Evolutionary conservation across 2,888 invertebrate species (phyloP), one percentile per base, ranked within the genome.

Genomic region (Agonopterix subpropinquella): DNA sequence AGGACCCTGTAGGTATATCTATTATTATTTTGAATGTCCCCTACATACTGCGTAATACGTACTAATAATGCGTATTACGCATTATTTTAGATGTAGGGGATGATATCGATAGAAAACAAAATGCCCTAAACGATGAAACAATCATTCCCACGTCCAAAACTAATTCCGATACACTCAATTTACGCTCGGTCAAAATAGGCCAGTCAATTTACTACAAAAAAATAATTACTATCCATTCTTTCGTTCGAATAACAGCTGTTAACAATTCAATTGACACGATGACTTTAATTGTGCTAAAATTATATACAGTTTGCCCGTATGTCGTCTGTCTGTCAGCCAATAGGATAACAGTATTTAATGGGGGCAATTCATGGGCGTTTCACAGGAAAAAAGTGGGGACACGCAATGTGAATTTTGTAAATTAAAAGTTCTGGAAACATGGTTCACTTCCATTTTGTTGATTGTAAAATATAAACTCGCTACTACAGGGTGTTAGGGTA

Each of bases 211-310:
- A 13, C 9, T 41, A 41, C 41, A 8, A n/a, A 13, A 11, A 11
- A n/a, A 11, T n/a, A 13, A 41, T 41, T 41, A 28, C 28, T 28
- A 28, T 7, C 28, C 28, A 28, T 5, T 28, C 11, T 39, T 41
- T 35, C 42, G 8, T 7, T 10, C 10, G 35, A 47, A 47, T 18
- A 42, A 41, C 47, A 47, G 47, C 47, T 47, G 47, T 42, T 8
- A n/a, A 18, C 39, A 18, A 41, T 47, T 47, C 45, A 45, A 47
- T 42, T 11, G 45, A 4, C 15, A 10, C 13, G 9, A 47, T 41
- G 41, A 35, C 11, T 47, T 35, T 47, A 47, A 47, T 47, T 47
- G 47, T 35, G 47, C 47, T 47, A 42, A 47, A 47, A 47, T 47
- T 47, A 47, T 47, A 47, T 47, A 42, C 28, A 35, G 5, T 11